Base-by-base conservation (phyloP, 1,140 invertebrate species). In the Colletes gigas region DNA sequence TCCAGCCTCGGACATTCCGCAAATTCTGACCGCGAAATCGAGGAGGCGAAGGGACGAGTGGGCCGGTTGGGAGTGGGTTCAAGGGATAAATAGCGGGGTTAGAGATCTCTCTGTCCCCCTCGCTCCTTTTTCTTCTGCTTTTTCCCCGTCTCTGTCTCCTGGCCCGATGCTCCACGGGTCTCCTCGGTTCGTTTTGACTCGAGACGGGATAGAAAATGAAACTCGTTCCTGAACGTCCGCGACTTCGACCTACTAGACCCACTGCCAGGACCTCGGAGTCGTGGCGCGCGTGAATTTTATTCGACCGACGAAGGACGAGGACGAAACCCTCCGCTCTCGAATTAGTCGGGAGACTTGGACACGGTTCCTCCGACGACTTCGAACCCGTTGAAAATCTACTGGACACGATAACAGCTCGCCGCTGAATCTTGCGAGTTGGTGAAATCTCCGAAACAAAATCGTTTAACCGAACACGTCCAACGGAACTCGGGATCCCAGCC, bases 21-120 rank as follows among this genome's bases (percentile, higher is more conserved):
- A 92, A 93, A 93, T 93, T 93, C 90, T 93, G 89, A 84, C 90
- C 84, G 87, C 89, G 89, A 91, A 90, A 91, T 89, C 89, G 88
- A 89, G 88, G 87, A 89, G 85, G 74, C 55, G 69, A 77, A 78
- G 73, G 73, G 57, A 78, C 65, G 54, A 30, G 54, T 6, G 80
- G 55, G 60, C 66, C 75, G 47, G 76, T 52, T 50, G 71, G 59
- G 9, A 76, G 80, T 69, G 77, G 67, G 70, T 80, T 78, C 75
- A 77, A 82, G 86, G 85, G 87, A 89, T 89, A 89, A 88, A 89
- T 85, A 89, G 88, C 84, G 79, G 82, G 77, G 78, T 86, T 86
- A 87, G 84, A 74, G 62, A 62, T 62, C 54, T 65, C 73, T 82
- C 59, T 50, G 3, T 47, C 17, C 75, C 44, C 44, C 67, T 19